phyloP scores from a whole-genome alignment of 2,797 vertebrate species.

The Aldrovandia affinis region DNA sequence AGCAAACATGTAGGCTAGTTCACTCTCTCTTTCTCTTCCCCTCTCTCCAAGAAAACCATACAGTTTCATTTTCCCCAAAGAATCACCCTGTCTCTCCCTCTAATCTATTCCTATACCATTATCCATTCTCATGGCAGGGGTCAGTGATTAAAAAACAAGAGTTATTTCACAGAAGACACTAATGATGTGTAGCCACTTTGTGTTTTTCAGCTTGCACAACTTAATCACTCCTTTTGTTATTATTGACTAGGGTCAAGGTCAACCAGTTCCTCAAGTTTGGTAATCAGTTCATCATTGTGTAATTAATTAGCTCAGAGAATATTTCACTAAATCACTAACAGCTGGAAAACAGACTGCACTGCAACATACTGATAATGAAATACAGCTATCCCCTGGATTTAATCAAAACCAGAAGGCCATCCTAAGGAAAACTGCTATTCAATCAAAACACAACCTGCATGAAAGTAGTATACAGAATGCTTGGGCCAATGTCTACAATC shows the following conservation, averaged over 20 bases:
- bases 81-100: neutral
- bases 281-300: constrained; percentile 16
- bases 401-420: neutral
- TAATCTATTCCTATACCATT: neutral
- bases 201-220: neutral
- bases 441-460: neutral
- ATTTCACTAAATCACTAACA: neutral
- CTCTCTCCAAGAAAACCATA: too few species aligned
- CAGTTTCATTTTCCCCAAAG: neutral
- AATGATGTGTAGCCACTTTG: neutral
- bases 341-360: neutral
- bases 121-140: neutral
- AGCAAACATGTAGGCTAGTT: too few species aligned
- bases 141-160: neutral
- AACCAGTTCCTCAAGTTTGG: constrained; percentile 1
- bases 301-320: constrained; percentile 13
- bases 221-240: neutral
- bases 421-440: constrained; percentile 1
- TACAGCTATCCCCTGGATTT: neutral
- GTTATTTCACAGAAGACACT: neutral
- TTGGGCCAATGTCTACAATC: too few species aligned
- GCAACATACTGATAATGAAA: neutral
- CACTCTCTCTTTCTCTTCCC: too few species aligned
- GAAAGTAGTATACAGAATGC: too few species aligned
- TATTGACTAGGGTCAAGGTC: constrained; percentile 13